These are phyloP conservation scores for Neoascia interrupta DNA, from an alignment of 2,888 invertebrate genomes.

Conservation along the genomic window DNA sequence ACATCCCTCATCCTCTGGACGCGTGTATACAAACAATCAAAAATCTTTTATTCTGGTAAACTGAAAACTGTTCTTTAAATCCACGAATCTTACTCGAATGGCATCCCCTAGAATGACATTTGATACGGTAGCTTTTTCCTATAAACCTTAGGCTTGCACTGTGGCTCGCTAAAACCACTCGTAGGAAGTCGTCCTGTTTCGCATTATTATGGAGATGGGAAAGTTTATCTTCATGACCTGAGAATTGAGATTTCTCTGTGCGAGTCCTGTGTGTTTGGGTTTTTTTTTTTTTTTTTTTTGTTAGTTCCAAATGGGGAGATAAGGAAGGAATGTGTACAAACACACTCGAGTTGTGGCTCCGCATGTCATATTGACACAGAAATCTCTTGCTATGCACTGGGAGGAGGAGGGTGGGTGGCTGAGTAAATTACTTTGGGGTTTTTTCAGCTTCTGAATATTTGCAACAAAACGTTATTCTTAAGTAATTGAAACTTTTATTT, in stretches of 20 bases:
- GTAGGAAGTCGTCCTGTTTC: too few relatives aligned
- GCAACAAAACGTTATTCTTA: conserved; percentile 17
- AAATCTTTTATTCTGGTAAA: too few relatives aligned
- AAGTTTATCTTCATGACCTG: conserved; percentile 60
- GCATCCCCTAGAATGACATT: conserved; percentile 29
- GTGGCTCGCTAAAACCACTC: conserved; percentile 21
- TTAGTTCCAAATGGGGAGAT: conserved; percentile 28
- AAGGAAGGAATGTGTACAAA: conserved; percentile 45
- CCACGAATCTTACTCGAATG: conserved; percentile 44
- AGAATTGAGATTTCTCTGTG: conserved; percentile 38
- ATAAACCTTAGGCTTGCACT: conserved; percentile 45
- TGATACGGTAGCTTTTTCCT: conserved; percentile 38
- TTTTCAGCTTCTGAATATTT: conserved; percentile 26
- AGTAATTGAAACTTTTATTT: conserved; percentile 43
- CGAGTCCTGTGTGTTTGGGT: background rate
- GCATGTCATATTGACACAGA: too few relatives aligned
- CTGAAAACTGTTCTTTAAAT: conserved; percentile 55
- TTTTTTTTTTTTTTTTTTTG: conserved; percentile 51
- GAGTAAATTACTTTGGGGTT: conserved; percentile 39
- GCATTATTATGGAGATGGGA: conserved; percentile 55
- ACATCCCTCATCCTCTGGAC: conserved; percentile 33
- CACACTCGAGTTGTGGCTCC: too few relatives aligned
- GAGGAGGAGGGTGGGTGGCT: conserved; percentile 36
- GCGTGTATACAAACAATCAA: too few relatives aligned
- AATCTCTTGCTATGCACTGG: too few relatives aligned